Base-by-base conservation (phyloP, 92 coral and sea anemone species). In the Phenganax stokvisi region DNA sequence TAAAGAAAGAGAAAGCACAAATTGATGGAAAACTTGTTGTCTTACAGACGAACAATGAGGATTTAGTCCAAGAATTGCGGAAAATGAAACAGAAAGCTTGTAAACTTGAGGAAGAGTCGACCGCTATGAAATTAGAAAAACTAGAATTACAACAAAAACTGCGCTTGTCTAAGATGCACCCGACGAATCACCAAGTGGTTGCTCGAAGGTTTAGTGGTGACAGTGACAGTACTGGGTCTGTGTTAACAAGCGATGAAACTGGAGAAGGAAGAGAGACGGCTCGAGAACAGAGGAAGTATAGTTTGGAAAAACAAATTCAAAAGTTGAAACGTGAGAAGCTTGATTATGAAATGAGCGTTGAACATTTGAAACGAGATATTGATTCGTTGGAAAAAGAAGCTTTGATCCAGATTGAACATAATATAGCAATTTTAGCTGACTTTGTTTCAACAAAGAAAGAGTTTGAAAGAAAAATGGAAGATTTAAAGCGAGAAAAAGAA, bases 71-170 rank as follows among this genome's bases (percentile, higher is more conserved):
- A 47, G 99, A 96, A 70, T 75, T 96, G 65, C 88, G 91, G 68
- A 89, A 86, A 55, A 63, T 87, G 17, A 81, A 93, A 80, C 88
- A 91, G 54, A 96, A 92, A 75, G 89, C 87, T 66, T 83, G 89
- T 54, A 91, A 92, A 51, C 91, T 90, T 29, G 99, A 96, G 70
- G 99, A 96, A 62, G 99, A 96, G 84, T 88, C 89, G 20, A 90
- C 96, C 31, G 92, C 93, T 25, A 62, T 92, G 61, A 96, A 96
- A 85, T 84, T 92, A 37, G 96, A 91, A 52, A 96, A 96, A 77
- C 79, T 93, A 57, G 99, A 96, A 54, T 78, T 93, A 30, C 97
- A 96, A 25, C 89, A 90, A 54, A 91, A 96, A 80, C 71, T 96
- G 37, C 72, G 88, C 17, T 71, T 77, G 5, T 70, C 90, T 59